Evolutionary conservation across 2,113 vertebrate genomes (phyloP), one percentile per base, ranked within the genome.

Genomic region (Pithys albifrons): DNA sequence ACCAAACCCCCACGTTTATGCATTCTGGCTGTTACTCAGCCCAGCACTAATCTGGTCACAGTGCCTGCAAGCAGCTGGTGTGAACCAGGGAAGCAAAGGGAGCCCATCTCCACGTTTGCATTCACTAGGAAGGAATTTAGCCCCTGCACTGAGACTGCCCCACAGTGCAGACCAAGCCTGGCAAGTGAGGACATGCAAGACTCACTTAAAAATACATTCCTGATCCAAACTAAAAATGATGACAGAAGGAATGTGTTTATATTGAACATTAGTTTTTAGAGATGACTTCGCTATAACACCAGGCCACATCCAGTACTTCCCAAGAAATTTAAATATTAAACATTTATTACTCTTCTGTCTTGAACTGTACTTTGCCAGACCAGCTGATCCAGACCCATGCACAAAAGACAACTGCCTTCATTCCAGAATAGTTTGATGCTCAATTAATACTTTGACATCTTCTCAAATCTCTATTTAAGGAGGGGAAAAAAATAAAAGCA

Each of bases 391-490:
- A 69, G 73, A 51, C 81, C 65, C 76, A 49, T 0, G 0, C 45
- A 89, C 71, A 29, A 59, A 88, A 96, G 79, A 84, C 89, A 93
- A n/a, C 49, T 72, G 10, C 0, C 45, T 88, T 76, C 74, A 49
- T 37, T 86, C 58, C 52, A 71, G 20, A 62, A 51, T 70, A 66
- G 87, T 85, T 89, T 58, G 14, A 52, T 54, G 93, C 71, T 88
- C 91, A 88, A 76, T 85, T 89, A 92, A 55, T 49, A 73, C 69
- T 70, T 61, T 91, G 75, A 45, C 33, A 78, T 88, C 95, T 96
- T 92, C 88, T 83, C 74, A 64, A 71, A 77, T 80, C 51, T 92
- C 85, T 94, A 95, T 95, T 95, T 92, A 83, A 71, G 45, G 79
- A 96, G 7, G 67, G 89, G 24, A 5, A 28, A 18, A 95, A 90